Evolutionary conservation across 2,113 vertebrate genomes (phyloP).

Genomic region (Rhabdomys dilectus): DNA sequence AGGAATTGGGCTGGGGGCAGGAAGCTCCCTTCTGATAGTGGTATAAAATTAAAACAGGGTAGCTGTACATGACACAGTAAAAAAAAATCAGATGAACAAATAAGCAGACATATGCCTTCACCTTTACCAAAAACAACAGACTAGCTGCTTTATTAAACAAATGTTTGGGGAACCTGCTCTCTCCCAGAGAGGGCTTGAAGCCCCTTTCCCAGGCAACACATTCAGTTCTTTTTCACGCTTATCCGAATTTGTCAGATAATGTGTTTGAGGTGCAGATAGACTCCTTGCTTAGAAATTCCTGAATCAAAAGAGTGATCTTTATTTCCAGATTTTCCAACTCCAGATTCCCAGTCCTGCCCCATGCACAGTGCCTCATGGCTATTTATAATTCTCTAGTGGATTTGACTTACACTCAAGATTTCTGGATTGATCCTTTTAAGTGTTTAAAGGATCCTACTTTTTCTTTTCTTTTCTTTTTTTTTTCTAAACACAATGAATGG

Average conservation of each 20-base stretch:
- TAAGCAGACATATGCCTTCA: not conserved
- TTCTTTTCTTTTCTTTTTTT: slow-evolving; percentile 41
- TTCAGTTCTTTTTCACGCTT: not conserved
- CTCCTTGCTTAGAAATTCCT: slow-evolving; percentile 36
- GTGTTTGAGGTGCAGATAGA: not conserved
- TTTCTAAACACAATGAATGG: not conserved
- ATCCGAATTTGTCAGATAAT: not conserved
- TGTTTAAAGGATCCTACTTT: not conserved
- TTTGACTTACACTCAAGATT: not conserved
- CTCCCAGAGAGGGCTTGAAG: not conserved
- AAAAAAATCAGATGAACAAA: not conserved
- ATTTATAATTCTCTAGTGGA: not conserved
- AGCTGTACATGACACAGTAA: not conserved
- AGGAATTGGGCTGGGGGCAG: not conserved
- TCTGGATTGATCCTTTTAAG: slow-evolving; percentile 47
- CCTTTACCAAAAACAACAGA: not conserved
- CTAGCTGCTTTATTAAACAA: not conserved
- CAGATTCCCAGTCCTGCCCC: not conserved
- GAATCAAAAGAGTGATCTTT: slow-evolving; percentile 6
- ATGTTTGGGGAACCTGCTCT: not conserved
- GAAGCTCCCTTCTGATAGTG: not conserved
- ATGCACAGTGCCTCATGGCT: not conserved
- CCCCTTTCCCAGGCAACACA: not conserved
- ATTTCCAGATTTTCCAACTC: not conserved
- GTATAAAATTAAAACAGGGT: not conserved